A percentile compares a stretch with the other conserved stretches of the same genome.
These are phyloP conservation scores for Heterohyrax brucei DNA, from an alignment of 2,797 vertebrate genomes.

Conservation along the genomic window DNA sequence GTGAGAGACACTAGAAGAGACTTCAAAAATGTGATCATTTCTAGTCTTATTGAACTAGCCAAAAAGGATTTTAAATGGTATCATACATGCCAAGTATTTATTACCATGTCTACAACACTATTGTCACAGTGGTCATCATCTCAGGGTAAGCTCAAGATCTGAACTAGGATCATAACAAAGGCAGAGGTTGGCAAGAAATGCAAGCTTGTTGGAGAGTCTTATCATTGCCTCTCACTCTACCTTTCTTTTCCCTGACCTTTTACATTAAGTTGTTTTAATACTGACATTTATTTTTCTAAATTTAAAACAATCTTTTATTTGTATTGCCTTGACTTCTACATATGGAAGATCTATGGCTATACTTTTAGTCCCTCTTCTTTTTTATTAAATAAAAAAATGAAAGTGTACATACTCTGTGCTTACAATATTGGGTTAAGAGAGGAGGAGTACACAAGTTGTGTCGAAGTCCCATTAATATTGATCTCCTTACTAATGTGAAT, in stretches of 20 bases:
- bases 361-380: too few relatives aligned
- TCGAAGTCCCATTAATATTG: too few relatives aligned
- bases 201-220: background rate
- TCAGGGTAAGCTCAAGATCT: constrained; percentile 3
- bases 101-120: background rate
- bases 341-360: too few relatives aligned
- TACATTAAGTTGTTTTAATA: background rate
- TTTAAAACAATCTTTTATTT: too few relatives aligned
- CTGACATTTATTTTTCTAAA: too few relatives aligned
- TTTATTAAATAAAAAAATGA: too few relatives aligned
- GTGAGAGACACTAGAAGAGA: background rate
- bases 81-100: background rate
- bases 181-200: background rate
- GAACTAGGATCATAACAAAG: background rate
- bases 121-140: background rate
- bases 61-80: constrained; percentile 22
- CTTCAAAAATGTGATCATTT: constrained; percentile 28
- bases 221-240: background rate
- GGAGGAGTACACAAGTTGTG: too few relatives aligned
- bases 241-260: background rate
- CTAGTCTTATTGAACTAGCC: background rate
- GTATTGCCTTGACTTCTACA: too few relatives aligned
- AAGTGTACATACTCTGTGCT: too few relatives aligned
- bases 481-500: too few relatives aligned
- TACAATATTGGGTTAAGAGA: too few relatives aligned